Evolutionary conservation across 2,797 vertebrate genomes (phyloP).

Genomic region (Sebastiscus albofasciatus): DNA sequence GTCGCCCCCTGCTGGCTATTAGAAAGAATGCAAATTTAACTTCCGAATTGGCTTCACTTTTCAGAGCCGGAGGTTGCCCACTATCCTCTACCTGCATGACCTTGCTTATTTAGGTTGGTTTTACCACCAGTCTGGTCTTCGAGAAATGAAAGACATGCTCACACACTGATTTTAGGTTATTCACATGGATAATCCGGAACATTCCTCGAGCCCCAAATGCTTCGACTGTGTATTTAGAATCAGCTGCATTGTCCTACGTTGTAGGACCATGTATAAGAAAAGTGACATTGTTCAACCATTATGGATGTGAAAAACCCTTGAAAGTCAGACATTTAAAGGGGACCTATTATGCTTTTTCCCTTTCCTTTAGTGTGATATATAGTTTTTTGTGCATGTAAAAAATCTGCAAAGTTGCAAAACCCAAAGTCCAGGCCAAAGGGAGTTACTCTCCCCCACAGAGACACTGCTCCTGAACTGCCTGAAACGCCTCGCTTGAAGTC

Average conservation of each 20-base stretch:
- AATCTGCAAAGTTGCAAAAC: too few relatives aligned
- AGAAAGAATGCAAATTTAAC: too few relatives aligned
- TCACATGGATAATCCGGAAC: background rate
- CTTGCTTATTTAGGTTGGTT: background rate
- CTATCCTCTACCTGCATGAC: too few relatives aligned
- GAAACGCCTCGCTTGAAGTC: background rate
- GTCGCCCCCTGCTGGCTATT: too few relatives aligned
- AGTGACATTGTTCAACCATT: background rate
- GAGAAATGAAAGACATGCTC: background rate
- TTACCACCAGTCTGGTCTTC: background rate
- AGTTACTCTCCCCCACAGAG: too few relatives aligned
- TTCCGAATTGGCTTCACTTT: too few relatives aligned
- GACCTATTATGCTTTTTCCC: too few relatives aligned
- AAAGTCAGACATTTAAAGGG: background rate
- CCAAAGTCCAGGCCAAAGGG: background rate
- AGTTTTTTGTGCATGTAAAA: too few relatives aligned
- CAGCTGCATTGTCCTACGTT: background rate
- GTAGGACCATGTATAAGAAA: background rate
- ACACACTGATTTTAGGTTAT: background rate
- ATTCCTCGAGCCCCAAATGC: background rate
- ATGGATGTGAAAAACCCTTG: background rate
- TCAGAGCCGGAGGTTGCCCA: too few relatives aligned
- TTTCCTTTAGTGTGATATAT: too few relatives aligned
- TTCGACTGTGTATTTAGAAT: background rate
- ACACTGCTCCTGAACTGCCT: too few relatives aligned